Conservation (phyloP, 1,140 invertebrate genomes). For the Mactra quadrangularis region DNA sequence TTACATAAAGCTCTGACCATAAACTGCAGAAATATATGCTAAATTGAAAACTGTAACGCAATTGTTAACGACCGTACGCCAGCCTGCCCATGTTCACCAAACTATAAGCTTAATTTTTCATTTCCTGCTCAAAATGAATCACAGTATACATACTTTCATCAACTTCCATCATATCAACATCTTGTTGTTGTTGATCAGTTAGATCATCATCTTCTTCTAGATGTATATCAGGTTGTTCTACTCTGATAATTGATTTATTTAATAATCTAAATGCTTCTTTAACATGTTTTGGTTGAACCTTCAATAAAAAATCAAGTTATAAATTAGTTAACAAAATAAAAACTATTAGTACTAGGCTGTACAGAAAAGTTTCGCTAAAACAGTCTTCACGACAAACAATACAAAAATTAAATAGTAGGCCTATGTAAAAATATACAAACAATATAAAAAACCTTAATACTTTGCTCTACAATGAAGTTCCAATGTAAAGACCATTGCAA, state of each 20-base stretch:
- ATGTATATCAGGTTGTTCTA: slow-evolving; percentile 98
- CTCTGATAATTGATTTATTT: slow-evolving; percentile 99
- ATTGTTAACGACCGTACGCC: neutral
- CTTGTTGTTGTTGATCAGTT: slow-evolving; percentile 59
- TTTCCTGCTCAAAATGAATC: too few relatives aligned
- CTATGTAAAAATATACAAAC: neutral
- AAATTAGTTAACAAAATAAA: neutral
- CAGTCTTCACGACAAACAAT: too few relatives aligned
- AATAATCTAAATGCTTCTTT: slow-evolving; percentile 96
- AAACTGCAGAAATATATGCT: too few relatives aligned
- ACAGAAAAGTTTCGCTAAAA: too few relatives aligned
- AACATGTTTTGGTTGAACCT: slow-evolving; percentile 92
- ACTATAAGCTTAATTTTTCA: too few relatives aligned
- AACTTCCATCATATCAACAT: slow-evolving; percentile 72
- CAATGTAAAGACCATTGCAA: too few relatives aligned
- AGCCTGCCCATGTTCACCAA: too few relatives aligned
- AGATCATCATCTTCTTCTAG: slow-evolving; percentile 90
- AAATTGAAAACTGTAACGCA: too few relatives aligned
- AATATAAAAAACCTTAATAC: too few relatives aligned
- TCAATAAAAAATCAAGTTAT: neutral
- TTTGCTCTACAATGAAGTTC: too few relatives aligned
- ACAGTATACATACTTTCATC: slow-evolving; percentile 60
- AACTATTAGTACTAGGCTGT: too few relatives aligned
- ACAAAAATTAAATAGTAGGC: neutral
- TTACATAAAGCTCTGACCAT: too few relatives aligned